These are phyloP conservation scores for Sinocyclocheilus anshuiensis DNA, from an alignment of 2,113 vertebrate genomes.

Conservation along the genomic window DNA sequence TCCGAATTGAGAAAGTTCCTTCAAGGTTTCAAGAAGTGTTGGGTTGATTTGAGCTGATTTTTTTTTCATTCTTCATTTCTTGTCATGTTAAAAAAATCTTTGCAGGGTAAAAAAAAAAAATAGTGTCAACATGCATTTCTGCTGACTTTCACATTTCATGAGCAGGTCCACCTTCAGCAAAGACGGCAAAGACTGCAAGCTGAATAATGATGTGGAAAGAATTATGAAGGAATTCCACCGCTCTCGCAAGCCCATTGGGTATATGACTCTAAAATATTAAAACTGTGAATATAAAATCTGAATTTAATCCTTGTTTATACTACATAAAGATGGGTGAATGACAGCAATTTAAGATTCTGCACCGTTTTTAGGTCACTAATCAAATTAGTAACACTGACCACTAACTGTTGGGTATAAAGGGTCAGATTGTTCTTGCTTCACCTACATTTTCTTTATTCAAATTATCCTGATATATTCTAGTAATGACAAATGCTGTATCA, in stretches of 20 bases:
- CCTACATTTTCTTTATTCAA: neutral
- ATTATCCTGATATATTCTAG: neutral
- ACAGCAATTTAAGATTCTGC: neutral
- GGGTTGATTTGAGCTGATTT: neutral
- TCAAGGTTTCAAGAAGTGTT: neutral
- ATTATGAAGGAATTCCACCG: slow-evolving; percentile 77
- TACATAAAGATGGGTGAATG: too few relatives aligned
- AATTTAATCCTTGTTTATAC: neutral
- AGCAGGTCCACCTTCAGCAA: slow-evolving; percentile 72
- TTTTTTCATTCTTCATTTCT: too few relatives aligned
- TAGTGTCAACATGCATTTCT: neutral
- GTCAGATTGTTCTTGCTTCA: neutral
- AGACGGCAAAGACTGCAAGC: slow-evolving; percentile 76
- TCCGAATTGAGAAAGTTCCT: neutral
- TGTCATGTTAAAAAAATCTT: too few relatives aligned
- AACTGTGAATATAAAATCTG: neutral
- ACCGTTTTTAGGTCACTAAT: neutral
- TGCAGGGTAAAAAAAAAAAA: too few relatives aligned
- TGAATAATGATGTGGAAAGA: slow-evolving; percentile 70
- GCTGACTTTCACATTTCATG: neutral
- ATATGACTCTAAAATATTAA: slow-evolving; percentile 31
- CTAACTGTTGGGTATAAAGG: neutral
- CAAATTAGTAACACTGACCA: neutral
- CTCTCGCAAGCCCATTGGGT: slow-evolving; percentile 76
- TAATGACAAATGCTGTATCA: too few relatives aligned